phyloP scores from a whole-genome alignment of 2,113 vertebrate genomes.

The Potamarius usumacintae region DNA sequence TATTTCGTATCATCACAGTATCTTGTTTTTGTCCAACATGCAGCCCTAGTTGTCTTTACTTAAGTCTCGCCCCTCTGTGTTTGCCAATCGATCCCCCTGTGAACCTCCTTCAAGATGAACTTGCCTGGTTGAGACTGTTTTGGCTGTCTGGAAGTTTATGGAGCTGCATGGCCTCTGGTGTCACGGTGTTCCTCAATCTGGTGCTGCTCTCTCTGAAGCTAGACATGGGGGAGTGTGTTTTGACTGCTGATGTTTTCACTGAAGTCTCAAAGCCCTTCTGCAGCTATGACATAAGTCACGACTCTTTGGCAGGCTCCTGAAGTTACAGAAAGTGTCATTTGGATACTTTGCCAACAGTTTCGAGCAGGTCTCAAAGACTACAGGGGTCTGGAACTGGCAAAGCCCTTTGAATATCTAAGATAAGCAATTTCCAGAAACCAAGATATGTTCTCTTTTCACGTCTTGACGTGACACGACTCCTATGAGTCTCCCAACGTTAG shows the following conservation, averaged over 20 bases:
- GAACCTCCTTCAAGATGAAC: not conserved
- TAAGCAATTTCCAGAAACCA: not conserved
- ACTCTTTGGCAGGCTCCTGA: not conserved
- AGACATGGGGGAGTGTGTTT: constrained; percentile 6
- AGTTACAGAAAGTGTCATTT: not conserved
- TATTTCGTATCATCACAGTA: not conserved
- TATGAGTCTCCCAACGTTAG: constrained; percentile 28
- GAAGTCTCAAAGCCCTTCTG: not conserved
- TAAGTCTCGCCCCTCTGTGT: too few relatives aligned
- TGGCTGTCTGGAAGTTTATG: constrained; percentile 26
- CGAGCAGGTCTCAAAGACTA: not conserved
- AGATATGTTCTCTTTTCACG: constrained; percentile 14
- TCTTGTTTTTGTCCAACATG: not conserved
- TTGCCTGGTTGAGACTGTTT: not conserved
- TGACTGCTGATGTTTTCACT: not conserved
- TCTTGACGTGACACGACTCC: constrained; percentile 42
- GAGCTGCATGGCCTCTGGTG: constrained; percentile 2
- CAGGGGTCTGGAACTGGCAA: not conserved
- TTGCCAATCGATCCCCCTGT: not conserved
- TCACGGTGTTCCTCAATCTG: constrained; percentile 10
- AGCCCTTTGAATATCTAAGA: not conserved
- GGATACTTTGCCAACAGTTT: not conserved
- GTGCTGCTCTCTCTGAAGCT: constrained; percentile 34
- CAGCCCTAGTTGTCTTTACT: not conserved
- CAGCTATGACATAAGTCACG: constrained; percentile 3